A percentile compares a stretch with the other conserved stretches of the same genome.
Evolutionary conservation across 2,888 invertebrate species (phyloP).

Genomic region (Argynnis bischoffii): DNA sequence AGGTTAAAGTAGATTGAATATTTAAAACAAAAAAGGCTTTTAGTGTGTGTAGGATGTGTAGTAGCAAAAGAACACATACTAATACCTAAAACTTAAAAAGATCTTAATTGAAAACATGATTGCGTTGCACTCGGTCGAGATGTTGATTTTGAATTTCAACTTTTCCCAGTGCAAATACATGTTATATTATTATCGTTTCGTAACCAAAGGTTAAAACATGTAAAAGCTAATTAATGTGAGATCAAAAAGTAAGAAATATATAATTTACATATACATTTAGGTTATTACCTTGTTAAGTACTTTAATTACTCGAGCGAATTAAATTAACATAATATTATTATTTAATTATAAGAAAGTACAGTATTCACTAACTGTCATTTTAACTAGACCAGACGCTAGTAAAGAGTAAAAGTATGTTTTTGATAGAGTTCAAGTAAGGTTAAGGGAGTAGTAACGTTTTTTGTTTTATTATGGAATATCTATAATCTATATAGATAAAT

Average conservation of each 20-base stretch:
- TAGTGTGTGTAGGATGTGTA: too few species aligned
- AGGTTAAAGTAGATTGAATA: too few species aligned
- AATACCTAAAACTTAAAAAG: too few species aligned
- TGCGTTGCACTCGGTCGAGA: too few species aligned
- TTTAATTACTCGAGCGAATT: conserved; percentile 3
- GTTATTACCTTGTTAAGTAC: not conserved
- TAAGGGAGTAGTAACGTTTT: too few species aligned
- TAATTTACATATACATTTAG: not conserved
- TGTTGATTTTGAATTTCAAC: not conserved
- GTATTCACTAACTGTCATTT: not conserved
- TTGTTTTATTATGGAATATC: too few species aligned
- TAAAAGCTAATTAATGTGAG: not conserved
- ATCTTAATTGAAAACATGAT: too few species aligned
- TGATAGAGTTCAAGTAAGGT: too few species aligned
- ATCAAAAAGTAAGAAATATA: not conserved
- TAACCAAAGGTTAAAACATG: not conserved
- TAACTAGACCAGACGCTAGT: not conserved
- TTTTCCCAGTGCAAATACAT: not conserved
- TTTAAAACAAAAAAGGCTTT: too few species aligned
- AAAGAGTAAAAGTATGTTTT: not conserved
- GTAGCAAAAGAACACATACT: too few species aligned
- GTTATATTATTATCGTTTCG: not conserved
- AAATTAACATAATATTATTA: not conserved
- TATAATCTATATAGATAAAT: too few species aligned
- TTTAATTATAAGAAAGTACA: conserved; percentile 9